A percentile compares a stretch with the other conserved stretches of the same genome.
phyloP scores from a whole-genome alignment of 2,797 vertebrate species.

The Psittacula echo region DNA sequence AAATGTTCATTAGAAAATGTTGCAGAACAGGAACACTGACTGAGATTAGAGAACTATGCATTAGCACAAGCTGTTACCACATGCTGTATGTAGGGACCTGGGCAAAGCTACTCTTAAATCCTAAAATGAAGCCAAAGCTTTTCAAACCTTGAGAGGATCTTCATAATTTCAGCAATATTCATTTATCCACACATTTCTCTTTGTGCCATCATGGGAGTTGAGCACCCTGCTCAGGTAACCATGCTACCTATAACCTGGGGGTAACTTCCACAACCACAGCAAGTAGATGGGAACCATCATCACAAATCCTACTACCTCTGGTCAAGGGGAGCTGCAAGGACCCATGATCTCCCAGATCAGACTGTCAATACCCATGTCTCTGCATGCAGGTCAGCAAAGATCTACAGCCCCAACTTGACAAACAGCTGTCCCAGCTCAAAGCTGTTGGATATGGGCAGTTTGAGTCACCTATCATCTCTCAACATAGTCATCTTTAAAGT shows the following conservation, averaged over 20 bases:
- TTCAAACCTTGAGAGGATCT: background rate
- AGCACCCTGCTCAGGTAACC: background rate
- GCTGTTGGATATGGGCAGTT: background rate
- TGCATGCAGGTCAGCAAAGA: background rate
- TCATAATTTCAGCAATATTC: fast-evolving
- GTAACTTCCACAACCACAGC: background rate
- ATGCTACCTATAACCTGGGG: background rate
- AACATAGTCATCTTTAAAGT: background rate
- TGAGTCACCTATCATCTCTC: background rate
- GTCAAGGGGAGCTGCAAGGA: background rate
- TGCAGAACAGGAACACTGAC: background rate
- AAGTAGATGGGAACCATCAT: background rate
- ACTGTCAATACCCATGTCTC: background rate
- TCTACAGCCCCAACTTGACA: background rate
- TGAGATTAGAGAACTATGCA: background rate
- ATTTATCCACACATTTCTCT: fast-evolving
- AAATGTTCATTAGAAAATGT: background rate
- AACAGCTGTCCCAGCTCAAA: background rate
- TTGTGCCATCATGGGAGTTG: fast-evolving
- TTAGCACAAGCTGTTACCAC: background rate
- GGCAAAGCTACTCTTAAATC: background rate
- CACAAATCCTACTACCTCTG: background rate
- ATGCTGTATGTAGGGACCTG: background rate
- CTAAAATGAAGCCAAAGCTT: background rate
- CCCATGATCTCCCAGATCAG: background rate